phyloP scores from a whole-genome alignment of 2,888 invertebrate genomes.

The Halictus ligatus region DNA sequence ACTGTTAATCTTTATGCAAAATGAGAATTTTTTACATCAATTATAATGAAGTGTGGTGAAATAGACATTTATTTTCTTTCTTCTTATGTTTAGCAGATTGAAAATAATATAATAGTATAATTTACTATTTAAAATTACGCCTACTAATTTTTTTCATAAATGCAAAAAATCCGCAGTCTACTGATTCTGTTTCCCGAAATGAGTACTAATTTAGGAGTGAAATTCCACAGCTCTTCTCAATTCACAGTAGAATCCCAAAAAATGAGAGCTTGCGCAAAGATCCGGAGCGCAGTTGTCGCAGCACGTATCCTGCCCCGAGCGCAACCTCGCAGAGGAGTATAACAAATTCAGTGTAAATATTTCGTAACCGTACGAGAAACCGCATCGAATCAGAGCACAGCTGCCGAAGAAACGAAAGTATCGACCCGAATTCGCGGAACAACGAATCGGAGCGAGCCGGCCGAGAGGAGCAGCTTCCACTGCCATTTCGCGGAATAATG shows the following conservation, averaged over 20 bases:
- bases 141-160: too few species aligned
- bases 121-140: too few species aligned
- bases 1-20: neutral
- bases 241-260: neutral
- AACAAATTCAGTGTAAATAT: neutral
- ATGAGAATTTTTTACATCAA: too few species aligned
- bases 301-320: neutral
- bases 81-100: too few species aligned
- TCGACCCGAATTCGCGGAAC: constrained; percentile 31
- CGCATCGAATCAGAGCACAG: constrained; percentile 19
- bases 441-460: constrained; percentile 8
- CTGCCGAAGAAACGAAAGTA: constrained; percentile 12
- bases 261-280: neutral
- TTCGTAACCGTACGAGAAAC: constrained; percentile 3
- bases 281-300: neutral
- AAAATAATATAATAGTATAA: too few species aligned
- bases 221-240: neutral
- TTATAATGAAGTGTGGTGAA: too few species aligned
- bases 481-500: constrained; percentile 33
- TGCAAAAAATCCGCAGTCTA: too few species aligned
- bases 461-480: neutral
- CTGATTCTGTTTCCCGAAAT: neutral
- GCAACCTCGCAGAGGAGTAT: neutral
- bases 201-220: neutral
- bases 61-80: too few species aligned